Percentiles rank a stretch among this genome's conserved stretches.
phyloP scores from a whole-genome alignment of 92 coral and sea anemone species.

The Muricea muricata region DNA sequence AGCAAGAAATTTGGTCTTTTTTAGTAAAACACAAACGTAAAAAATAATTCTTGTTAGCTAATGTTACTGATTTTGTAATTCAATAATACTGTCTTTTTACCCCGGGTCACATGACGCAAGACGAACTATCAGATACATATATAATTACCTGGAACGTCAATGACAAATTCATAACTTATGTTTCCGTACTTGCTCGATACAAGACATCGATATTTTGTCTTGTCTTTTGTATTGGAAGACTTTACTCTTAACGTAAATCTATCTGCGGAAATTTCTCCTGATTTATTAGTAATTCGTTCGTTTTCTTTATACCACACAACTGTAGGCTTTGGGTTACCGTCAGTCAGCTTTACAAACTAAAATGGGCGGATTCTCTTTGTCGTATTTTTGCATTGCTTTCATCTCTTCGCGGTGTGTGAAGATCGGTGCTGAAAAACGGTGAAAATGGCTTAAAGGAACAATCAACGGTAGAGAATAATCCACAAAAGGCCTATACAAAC shows the following conservation, averaged over 20 bases:
- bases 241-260: neutral
- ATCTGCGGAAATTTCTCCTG: neutral
- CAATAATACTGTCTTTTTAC: too few relatives aligned
- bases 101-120: too few relatives aligned
- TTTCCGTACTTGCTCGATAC: conserved; percentile 11
- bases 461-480: too few relatives aligned
- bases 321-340: conserved; percentile 5
- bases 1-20: too few relatives aligned
- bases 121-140: too few relatives aligned
- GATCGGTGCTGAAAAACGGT: neutral
- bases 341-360: conserved; percentile 1
- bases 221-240: neutral
- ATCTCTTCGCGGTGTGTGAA: neutral
- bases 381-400: neutral
- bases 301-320: conserved; percentile 1
- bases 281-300: neutral
- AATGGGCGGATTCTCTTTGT: neutral
- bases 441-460: neutral
- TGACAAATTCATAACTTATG: neutral
- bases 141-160: neutral
- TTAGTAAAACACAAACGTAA: too few relatives aligned
- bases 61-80: too few relatives aligned
- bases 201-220: neutral
- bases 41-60: too few relatives aligned
- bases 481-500: too few relatives aligned